phyloP scores from a whole-genome alignment of 1,140 invertebrate genomes.

The Cyphomyrmex costatus region DNA sequence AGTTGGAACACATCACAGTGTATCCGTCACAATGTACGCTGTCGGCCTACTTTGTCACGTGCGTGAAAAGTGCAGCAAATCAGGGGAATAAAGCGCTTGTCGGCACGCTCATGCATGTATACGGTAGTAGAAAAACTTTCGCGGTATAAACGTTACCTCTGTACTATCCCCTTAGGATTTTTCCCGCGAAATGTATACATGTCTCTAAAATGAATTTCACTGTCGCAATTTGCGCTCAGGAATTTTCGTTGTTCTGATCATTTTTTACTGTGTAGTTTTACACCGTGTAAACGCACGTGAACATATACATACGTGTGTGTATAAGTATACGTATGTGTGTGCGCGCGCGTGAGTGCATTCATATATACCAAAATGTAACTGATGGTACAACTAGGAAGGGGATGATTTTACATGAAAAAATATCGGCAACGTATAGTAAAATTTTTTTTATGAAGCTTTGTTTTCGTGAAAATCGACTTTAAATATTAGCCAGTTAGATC shows the following conservation, averaged over 20 bases:
- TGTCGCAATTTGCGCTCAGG: conserved; percentile 53
- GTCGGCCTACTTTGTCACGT: conserved; percentile 36
- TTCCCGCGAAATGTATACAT: conserved; percentile 58
- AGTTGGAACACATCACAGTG: neutral
- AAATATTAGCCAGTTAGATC: no score
- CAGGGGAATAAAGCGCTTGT: conserved; percentile 74
- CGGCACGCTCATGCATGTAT: conserved; percentile 49
- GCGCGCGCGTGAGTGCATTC: no score
- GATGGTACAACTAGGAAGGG: no score
- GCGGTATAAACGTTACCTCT: conserved; percentile 64
- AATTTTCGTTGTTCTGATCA: conserved; percentile 63
- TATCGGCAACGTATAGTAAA: no score
- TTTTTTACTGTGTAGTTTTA: conserved; percentile 48
- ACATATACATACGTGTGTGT: neutral
- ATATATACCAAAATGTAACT: neutral
- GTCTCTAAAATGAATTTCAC: conserved; percentile 53
- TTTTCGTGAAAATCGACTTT: no score
- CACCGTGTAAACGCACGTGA: no score
- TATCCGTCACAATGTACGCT: neutral
- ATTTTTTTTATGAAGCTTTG: no score
- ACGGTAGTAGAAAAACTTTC: conserved; percentile 69
- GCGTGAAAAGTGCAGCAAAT: conserved; percentile 72
- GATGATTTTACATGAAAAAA: no score
- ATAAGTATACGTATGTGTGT: neutral
- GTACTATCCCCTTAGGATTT: conserved; percentile 67